A percentile compares a stretch with the other conserved stretches of the same genome.
Conservation (phyloP, 2,797 vertebrate species). For the Sebastes diploproa region DNA sequence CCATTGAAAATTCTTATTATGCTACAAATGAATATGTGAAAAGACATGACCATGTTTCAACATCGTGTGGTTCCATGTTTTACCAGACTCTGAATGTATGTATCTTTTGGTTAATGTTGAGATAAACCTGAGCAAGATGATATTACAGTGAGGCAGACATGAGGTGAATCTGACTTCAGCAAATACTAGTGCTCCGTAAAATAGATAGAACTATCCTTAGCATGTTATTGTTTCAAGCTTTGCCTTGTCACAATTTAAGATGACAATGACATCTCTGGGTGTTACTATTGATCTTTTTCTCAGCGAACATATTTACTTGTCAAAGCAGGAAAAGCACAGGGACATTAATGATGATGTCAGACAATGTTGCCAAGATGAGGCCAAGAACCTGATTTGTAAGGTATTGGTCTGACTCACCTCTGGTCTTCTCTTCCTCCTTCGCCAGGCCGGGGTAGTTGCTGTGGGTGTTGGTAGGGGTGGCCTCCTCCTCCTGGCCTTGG, state of each 20-base stretch:
- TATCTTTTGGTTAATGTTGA: background rate
- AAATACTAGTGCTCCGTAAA: background rate
- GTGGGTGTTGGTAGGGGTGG: conserved; percentile 26
- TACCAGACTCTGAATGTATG: background rate
- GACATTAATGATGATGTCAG: background rate
- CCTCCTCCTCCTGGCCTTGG: conserved; percentile 65
- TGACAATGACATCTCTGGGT: background rate
- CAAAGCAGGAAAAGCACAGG: background rate
- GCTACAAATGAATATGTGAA: background rate
- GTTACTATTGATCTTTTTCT: background rate
- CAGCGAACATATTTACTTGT: background rate
- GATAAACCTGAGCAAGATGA: background rate
- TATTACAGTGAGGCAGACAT: background rate
- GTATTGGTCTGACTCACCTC: conserved; percentile 40
- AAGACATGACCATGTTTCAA: background rate
- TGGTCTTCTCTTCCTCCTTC: conserved; percentile 33
- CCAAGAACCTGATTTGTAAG: background rate
- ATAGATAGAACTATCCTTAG: background rate
- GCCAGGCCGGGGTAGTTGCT: background rate
- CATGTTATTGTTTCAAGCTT: background rate
- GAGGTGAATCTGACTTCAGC: background rate
- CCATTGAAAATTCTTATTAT: background rate
- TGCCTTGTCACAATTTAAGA: background rate
- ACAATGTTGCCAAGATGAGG: background rate
- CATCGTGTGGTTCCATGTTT: background rate